Conservation (phyloP, 2,113 vertebrate genomes). For the Brachypodius melanocephalos region DNA sequence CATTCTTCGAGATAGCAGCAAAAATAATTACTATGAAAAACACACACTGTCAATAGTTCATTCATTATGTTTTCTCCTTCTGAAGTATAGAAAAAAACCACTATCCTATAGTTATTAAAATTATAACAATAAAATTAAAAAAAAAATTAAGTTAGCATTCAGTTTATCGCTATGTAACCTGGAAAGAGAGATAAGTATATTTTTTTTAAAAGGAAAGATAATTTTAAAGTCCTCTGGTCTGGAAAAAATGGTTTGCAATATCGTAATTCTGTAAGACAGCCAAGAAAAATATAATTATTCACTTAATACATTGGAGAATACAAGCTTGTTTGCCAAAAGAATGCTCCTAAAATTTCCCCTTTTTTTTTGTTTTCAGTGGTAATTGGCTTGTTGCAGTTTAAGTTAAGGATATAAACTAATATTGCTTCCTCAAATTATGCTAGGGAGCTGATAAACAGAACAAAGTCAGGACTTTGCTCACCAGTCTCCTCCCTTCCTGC, state of each 20-base stretch:
- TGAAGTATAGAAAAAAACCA: not conserved
- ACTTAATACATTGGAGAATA: not conserved
- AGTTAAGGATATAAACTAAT: not conserved
- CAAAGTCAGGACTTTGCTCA: not conserved
- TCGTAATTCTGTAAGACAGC: not conserved
- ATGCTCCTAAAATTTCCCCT: not conserved
- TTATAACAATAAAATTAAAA: not conserved
- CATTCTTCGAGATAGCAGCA: not conserved
- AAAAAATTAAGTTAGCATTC: not conserved
- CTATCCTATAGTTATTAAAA: not conserved
- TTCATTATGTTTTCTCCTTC: not conserved
- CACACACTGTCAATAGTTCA: not conserved
- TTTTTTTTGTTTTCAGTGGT: not conserved
- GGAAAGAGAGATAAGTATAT: not conserved
- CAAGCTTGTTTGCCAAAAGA: not conserved
- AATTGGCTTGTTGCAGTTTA: not conserved
- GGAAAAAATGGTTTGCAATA: not conserved
- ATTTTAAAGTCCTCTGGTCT: not conserved
- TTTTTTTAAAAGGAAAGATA: not conserved
- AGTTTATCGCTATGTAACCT: not conserved
- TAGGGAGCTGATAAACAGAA: not conserved
- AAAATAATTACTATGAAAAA: not conserved
- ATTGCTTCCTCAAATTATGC: not conserved
- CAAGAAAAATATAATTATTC: not conserved
- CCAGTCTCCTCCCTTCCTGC: not conserved